phyloP scores from a whole-genome alignment of 1,140 invertebrate genomes.

The Dryas iulia region DNA sequence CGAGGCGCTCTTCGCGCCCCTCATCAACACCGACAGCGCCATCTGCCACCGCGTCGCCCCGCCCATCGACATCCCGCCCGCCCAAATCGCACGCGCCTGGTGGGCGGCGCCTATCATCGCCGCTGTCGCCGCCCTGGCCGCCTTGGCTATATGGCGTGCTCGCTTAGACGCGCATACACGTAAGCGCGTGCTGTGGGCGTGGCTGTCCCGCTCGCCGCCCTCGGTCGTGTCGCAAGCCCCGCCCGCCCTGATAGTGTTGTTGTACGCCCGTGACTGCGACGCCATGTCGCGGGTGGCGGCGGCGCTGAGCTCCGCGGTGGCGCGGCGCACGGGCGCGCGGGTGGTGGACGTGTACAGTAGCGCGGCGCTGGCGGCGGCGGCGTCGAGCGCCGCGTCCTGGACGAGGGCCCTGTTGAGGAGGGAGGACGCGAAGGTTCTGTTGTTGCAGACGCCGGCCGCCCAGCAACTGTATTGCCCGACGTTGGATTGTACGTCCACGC shows the following conservation, averaged over 20 bases:
- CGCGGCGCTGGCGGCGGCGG: slow-evolving; percentile 24
- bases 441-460: slow-evolving; percentile 57
- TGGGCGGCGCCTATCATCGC: background rate
- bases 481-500: slow-evolving; percentile 20
- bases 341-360: slow-evolving; percentile 49
- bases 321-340: slow-evolving; percentile 24
- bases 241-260: slow-evolving; percentile 32
- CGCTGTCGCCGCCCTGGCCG: background rate
- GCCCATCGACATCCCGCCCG: background rate
- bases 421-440: slow-evolving; percentile 33
- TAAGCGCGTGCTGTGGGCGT: background rate
- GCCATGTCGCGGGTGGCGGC: slow-evolving; percentile 24
- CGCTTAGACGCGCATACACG: background rate
- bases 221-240: too few relatives aligned
- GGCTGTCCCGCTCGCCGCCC: background rate
- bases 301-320: slow-evolving; percentile 29
- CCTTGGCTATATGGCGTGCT: background rate
- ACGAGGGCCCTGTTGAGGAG: background rate
- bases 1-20: slow-evolving; percentile 6
- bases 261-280: slow-evolving; percentile 56
- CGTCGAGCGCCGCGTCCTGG: slow-evolving; percentile 28
- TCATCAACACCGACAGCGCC: background rate
- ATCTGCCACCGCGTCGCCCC: background rate
- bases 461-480: slow-evolving; percentile 36
- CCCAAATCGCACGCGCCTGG: background rate